Evolutionary conservation across 2,113 vertebrate genomes (phyloP), one percentile per base, ranked within the genome.

Genomic region (Corapipo altera): DNA sequence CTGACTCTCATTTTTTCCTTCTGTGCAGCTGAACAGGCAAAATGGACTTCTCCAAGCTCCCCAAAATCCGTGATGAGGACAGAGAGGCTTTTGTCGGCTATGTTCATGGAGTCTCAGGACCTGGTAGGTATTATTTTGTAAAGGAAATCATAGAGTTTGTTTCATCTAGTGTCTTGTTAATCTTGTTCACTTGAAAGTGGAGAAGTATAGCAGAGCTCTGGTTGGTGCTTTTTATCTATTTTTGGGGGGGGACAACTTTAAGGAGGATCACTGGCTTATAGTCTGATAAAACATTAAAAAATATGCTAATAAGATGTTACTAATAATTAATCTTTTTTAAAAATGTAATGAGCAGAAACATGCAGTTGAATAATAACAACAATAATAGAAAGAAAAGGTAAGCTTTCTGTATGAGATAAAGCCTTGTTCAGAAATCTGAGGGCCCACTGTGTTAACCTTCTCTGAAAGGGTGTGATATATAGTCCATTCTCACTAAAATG

Each of bases 31-130:
- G 96, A 98, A 93, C 72, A 87, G 91, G 74, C 76, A 98, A 97
- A 97, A 99, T 99, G 99, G 98, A 99, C 97, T 98, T 99, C 89
- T 99, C 99, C 89, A 99, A 99, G 97, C 98, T 99, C 95, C 98
- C 99, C 39, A 99, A 99, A 98, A 98, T 99, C 92, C 98, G 97
- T 55, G 98, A 99, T 97, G 99, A 99, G 97, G 99, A 99, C 26
- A 96, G 96, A 90, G 99, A 99, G 97, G 98, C 98, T 94, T 93
- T 98, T 65, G 99, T 99, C 97, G 99, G 99, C 97, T 99, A 98
- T 51, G 99, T 99, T 49, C 98, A 99, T 88, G 99, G 99, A 48
- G 99, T 99, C 87, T 99, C 99, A 2, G 99, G 99, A 95, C 99
- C 99, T 97, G 99, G 99, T 99, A 80, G 97, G 98, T 95, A 75